Base-by-base conservation (phyloP, 2,113 vertebrate genomes). In the Triplophysa rosa region DNA sequence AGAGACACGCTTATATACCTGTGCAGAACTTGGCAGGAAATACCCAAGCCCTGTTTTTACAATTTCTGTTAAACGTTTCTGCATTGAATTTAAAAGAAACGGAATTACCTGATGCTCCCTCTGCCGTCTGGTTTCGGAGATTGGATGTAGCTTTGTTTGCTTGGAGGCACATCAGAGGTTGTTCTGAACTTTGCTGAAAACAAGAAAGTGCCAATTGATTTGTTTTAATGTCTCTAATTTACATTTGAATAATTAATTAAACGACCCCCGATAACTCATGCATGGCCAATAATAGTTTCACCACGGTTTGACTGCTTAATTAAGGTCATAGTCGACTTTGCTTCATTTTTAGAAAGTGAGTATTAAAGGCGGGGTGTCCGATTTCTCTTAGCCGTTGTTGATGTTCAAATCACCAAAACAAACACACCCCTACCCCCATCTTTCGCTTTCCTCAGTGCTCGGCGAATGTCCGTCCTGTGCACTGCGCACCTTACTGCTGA, bases 1-100 rank as follows among this genome's bases (percentile, higher is more conserved):
- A 83, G 80, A 69, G 67, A 29, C 61, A 54, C 62, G 61, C 78
- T 76, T 84, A 78, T 76, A 80, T 76, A 87, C 83, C 83, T 85
- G 85, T 80, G 74, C 45, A 66, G 77, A 83, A 75, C 29, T 42
- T 26, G 29, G n/a, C 65, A 75, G 59, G 42, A 33, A 58, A 17
- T 23, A 68, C 64, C 45, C 40, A 49, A 78, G 52, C 7, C n/a
- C 9, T 64, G 16, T 59, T 47, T 42, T 76, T 67, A 45, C 58
- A 29, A 40, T 76, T 76, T 69, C 29, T 77, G 26, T 64, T 56
- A 45, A 80, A 29, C 26, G 68, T 47, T 10, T 56, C 10, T 68
- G 49, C 68, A 24, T 58, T 21, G n/a, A 37, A 52, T 52, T 70
- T 21, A 24, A 56, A 69, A 62, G 33, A 11, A 24, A 54, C 13